Evolutionary conservation across 2,797 vertebrate species (phyloP), one percentile per base, ranked within the genome.

Genomic region (Liparis tanakae): DNA sequence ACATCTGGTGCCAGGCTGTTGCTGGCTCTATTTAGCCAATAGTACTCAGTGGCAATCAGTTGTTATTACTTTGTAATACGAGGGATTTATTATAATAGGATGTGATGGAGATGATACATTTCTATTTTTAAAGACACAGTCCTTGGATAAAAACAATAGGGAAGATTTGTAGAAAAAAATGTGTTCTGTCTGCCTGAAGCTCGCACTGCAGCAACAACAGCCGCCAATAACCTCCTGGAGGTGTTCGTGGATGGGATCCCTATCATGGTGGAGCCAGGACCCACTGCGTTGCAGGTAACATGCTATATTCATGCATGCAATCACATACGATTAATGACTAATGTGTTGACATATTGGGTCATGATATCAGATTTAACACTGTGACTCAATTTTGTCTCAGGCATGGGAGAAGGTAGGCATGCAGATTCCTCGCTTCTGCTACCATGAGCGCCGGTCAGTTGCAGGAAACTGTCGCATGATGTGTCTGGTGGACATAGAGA

Each of bases 401-500:
- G 96, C 96, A 30, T 99, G 97, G 87, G 97, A 97, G 87, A 96
- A 96, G 80, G 95, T 95, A 83, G 97, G 97, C 65, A 93, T 98
- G 82, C 97, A 99, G 92, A 99, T 98, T 80, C 97, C 98, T 75
- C 95, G 97, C 8, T 99, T 99, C 90, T 99, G 98, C 91, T 98
- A 98, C 61, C 97, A 99, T 3, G 97, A 99, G 80, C 95, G 96
- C 22, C 91, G 99, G 78, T 98, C 97, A 8, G 94, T 99, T 44
- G 98, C 97, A 76, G 98, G 98, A 78, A 98, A 99, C 90, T 99
- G 97, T 84, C 95, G 97, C 66, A 99, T 99, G 98, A 99, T 99
- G 98, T 98, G 98, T 91, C 95, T 99, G 72, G 98, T 99, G 87
- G 98, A 99, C 91, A 98, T 99, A 53, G 98, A 98, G 86, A 97